A percentile compares a stretch with the other conserved stretches of the same genome.
Evolutionary conservation across 2,797 vertebrate species (phyloP).

Genomic region (Rhynchonycteris naso): DNA sequence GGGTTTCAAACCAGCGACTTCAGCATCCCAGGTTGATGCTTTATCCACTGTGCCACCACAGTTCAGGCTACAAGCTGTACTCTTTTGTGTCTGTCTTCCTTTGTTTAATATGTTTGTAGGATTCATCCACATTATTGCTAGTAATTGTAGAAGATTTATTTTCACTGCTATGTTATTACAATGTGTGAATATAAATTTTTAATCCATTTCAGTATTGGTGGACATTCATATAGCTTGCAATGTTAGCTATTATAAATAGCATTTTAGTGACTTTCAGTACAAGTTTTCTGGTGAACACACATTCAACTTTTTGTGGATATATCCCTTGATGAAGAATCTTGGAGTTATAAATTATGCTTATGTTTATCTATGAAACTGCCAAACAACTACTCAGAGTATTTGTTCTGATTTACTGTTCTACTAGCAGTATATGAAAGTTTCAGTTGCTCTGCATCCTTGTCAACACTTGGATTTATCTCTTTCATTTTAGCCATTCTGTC

Average conservation of each 20-base stretch:
- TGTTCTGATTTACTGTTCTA: neutral
- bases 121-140: neutral
- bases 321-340: neutral
- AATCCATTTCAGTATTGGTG: neutral
- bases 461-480: conserved; percentile 1
- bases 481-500: conserved; percentile 14
- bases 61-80: too few species aligned
- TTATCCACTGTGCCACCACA: too few species aligned
- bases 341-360: neutral
- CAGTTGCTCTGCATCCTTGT: neutral
- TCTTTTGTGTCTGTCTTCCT: neutral
- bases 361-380: neutral
- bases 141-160: conserved; percentile 21
- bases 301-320: conserved; percentile 10
- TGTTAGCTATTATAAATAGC: conserved; percentile 42
- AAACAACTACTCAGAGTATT: neutral
- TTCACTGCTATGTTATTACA: neutral
- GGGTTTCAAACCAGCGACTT: too few species aligned
- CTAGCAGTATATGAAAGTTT: neutral
- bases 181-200: neutral
- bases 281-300: conserved; percentile 10
- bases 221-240: neutral
- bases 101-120: neutral
- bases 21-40: too few species aligned
- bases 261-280: neutral